Evolutionary conservation across 2,888 invertebrate species (phyloP).

Genomic region (Latheticus oryzae): DNA sequence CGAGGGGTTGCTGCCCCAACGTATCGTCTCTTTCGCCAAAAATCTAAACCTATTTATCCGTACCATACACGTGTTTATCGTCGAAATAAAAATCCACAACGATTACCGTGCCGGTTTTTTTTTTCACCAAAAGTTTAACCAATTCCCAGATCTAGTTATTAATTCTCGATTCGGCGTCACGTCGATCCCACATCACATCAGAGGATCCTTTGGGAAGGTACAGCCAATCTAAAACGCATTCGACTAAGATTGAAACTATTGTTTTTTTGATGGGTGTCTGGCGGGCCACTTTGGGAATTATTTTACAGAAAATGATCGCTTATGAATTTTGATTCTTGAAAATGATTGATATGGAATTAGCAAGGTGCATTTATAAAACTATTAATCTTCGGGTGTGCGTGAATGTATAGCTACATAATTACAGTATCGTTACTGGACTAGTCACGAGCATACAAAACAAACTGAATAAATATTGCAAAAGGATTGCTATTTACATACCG

Average conservation of each 20-base stretch:
- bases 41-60: constrained; percentile 41
- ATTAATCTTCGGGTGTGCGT: constrained; percentile 56
- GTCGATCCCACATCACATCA: constrained; percentile 54
- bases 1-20: constrained; percentile 33
- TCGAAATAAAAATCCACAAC: constrained; percentile 9
- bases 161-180: constrained; percentile 50
- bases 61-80: constrained; percentile 40
- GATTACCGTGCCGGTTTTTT: constrained; percentile 10
- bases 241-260: constrained; percentile 34
- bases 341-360: constrained; percentile 43
- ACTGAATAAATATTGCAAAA: constrained; percentile 32
- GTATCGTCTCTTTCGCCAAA: constrained; percentile 35
- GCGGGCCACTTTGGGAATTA: constrained; percentile 33
- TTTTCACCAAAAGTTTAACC: constrained; percentile 31
- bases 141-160: constrained; percentile 53
- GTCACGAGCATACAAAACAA: constrained; percentile 40
- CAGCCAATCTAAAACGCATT: constrained; percentile 41
- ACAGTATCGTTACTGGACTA: constrained; percentile 47
- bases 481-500: constrained; percentile 16
- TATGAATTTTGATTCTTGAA: background rate
- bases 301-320: constrained; percentile 5
- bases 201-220: constrained; percentile 39
- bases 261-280: constrained; percentile 28
- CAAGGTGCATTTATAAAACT: constrained; percentile 53
- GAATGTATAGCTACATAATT: constrained; percentile 51